Percentiles rank a stretch among this genome's conserved stretches.
Evolutionary conservation across 2,888 invertebrate species (phyloP).

Genomic region (Chymomyza caudatula): DNA sequence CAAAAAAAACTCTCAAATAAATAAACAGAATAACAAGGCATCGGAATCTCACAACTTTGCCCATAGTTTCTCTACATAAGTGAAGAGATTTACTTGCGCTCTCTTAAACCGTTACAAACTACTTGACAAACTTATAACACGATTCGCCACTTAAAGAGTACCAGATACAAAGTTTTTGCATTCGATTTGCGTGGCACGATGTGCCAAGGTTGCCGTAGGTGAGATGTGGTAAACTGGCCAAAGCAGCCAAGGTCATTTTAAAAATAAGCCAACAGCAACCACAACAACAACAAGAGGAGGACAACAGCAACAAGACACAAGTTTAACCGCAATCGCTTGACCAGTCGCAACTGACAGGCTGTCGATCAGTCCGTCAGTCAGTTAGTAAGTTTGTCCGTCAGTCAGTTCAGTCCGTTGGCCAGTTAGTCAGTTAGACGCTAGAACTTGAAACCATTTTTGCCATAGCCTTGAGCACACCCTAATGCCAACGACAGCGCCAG

Average conservation of each 20-base stretch:
- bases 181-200: slow-evolving; percentile 47
- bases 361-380: slow-evolving; percentile 45
- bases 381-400: slow-evolving; percentile 13
- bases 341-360: slow-evolving; percentile 27
- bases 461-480: slow-evolving; percentile 62
- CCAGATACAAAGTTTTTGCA: slow-evolving; percentile 49
- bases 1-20: no score
- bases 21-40: no score
- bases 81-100: not conserved
- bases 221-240: not conserved
- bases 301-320: slow-evolving; percentile 21
- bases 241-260: slow-evolving; percentile 57
- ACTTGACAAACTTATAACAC: not conserved
- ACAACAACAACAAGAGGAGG: not conserved
- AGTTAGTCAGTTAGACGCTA: not conserved
- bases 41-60: no score
- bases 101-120: not conserved
- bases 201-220: not conserved
- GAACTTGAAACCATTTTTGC: slow-evolving; percentile 37
- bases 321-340: slow-evolving; percentile 7
- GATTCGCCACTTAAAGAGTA: not conserved
- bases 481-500: slow-evolving; percentile 18
- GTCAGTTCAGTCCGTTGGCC: no score
- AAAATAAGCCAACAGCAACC: slow-evolving; percentile 47
- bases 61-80: no score